Conservation (phyloP, 2,888 invertebrate genomes). For the Tiliacea citrago region DNA sequence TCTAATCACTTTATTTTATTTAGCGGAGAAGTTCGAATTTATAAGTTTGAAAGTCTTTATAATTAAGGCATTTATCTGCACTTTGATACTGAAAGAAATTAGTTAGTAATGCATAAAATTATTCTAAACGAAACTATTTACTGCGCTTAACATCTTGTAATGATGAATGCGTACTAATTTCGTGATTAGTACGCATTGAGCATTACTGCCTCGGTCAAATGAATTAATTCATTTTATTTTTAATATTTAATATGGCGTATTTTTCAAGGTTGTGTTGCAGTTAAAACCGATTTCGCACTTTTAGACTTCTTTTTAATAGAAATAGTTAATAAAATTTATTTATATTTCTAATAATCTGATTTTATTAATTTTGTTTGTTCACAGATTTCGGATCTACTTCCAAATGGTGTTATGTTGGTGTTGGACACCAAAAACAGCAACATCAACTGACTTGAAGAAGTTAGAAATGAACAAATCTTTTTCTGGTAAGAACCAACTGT, state of each 20-base stretch:
- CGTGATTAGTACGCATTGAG: no score
- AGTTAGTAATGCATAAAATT: slow-evolving; percentile 3
- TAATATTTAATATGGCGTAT: no score
- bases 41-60: not conserved
- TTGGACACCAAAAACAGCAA: slow-evolving; percentile 78
- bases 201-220: not conserved
- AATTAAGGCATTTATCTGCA: not conserved
- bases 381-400: slow-evolving; percentile 93
- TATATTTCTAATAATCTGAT: no score
- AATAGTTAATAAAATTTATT: not conserved
- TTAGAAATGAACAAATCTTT: slow-evolving; percentile 86
- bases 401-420: slow-evolving; percentile 92
- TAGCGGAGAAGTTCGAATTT: not conserved
- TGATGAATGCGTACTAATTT: slow-evolving; percentile 7
- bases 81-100: slow-evolving; percentile 17
- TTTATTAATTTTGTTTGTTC: slow-evolving; percentile 50
- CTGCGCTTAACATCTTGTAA: not conserved
- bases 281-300: not conserved
- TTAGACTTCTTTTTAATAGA: not conserved
- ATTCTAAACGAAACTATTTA: slow-evolving; percentile 4
- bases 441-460: slow-evolving; percentile 82
- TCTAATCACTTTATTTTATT: slow-evolving; percentile 12
- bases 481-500: slow-evolving; percentile 77
- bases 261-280: not conserved
- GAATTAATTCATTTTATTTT: not conserved